These are phyloP conservation scores for Drosophila ohnishii DNA, from an alignment of 1,140 invertebrate genomes.

Conservation along the genomic window DNA sequence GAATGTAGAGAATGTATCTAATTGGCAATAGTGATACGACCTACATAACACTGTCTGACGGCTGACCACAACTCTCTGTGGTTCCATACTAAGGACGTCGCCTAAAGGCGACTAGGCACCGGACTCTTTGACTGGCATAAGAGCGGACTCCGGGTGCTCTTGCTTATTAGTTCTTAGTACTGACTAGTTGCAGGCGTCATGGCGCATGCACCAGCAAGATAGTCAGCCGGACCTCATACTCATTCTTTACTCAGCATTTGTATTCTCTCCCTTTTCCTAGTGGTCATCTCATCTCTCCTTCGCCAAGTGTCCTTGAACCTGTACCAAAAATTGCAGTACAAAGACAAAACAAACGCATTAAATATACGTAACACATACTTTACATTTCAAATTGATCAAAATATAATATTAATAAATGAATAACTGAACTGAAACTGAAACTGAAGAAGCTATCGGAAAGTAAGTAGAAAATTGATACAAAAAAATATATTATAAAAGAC, in stretches of 20 bases:
- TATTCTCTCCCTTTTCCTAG: not conserved
- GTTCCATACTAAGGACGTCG: constrained; percentile 1
- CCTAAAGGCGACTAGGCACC: too few species aligned
- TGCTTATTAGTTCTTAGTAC: not conserved
- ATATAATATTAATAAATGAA: not conserved
- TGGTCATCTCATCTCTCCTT: not conserved
- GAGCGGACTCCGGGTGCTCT: constrained; percentile 1
- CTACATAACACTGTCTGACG: not conserved
- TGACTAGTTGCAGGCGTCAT: not conserved
- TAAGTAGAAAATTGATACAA: too few species aligned
- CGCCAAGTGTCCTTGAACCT: constrained; percentile 9
- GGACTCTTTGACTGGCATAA: constrained; percentile 1
- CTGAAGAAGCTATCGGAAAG: not conserved
- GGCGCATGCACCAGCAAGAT: constrained; percentile 7
- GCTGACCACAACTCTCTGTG: not conserved
- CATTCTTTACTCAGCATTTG: not conserved
- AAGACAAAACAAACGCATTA: not conserved
- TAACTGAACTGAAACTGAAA: too few species aligned
- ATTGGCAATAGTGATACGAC: not conserved
- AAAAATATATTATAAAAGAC: not conserved
- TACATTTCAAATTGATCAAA: not conserved
- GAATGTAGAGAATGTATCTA: not conserved
- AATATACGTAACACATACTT: not conserved
- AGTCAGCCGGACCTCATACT: not conserved
- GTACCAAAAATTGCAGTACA: not conserved